A percentile compares a stretch with the other conserved stretches of the same genome.
These are phyloP conservation scores for Holacanthus passer DNA, from an alignment of 2,113 vertebrate species.

Conservation along the genomic window DNA sequence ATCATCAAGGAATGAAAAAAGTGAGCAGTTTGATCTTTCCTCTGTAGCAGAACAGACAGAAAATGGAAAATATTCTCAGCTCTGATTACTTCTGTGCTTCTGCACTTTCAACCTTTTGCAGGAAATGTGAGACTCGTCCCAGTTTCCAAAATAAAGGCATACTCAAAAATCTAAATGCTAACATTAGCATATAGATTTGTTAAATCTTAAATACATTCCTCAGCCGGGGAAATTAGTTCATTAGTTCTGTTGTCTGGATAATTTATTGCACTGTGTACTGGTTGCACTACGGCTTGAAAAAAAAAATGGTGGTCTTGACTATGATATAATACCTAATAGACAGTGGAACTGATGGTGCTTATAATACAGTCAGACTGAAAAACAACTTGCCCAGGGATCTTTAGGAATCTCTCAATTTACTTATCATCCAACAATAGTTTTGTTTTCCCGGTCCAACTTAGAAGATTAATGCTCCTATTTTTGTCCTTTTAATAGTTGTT, in stretches of 20 bases:
- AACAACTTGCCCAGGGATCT: constrained; percentile 24
- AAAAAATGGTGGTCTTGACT: constrained; percentile 11
- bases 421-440: constrained; percentile 34
- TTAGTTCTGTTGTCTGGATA: constrained; percentile 13
- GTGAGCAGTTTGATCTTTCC: constrained; percentile 31
- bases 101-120: background rate
- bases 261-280: constrained; percentile 18
- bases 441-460: background rate
- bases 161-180: no score
- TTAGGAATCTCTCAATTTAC: constrained; percentile 12
- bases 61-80: constrained; percentile 35
- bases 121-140: background rate
- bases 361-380: constrained; percentile 41
- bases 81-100: constrained; percentile 28
- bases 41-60: constrained; percentile 14
- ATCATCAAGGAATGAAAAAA: constrained; percentile 33
- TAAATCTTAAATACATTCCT: background rate
- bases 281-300: constrained; percentile 4
- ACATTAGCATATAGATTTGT: background rate
- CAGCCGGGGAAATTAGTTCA: no score
- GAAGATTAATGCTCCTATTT: constrained; percentile 32
- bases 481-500: constrained; percentile 26
- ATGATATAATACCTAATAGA: constrained; percentile 29
- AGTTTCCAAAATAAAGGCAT: constrained; percentile 17
- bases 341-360: constrained; percentile 38